These are phyloP conservation scores for Stenolophus ochropezus DNA, from an alignment of 2,888 invertebrate genomes.

Conservation along the genomic window DNA sequence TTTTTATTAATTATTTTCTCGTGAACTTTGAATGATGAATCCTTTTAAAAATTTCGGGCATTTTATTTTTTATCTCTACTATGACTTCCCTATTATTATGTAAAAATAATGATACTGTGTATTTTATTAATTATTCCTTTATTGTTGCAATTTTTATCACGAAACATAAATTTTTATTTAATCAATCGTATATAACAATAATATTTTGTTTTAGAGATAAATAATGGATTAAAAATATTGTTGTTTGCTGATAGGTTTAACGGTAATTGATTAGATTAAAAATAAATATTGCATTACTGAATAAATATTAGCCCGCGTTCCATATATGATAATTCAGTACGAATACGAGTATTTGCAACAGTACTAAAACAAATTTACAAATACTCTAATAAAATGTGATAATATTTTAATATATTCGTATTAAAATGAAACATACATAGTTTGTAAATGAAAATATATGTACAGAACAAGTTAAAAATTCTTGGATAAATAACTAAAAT, in stretches of 20 bases:
- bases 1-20: too few relatives aligned
- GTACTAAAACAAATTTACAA: conserved; percentile 12
- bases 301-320: background rate
- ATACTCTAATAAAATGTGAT: background rate
- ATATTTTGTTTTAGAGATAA: too few relatives aligned
- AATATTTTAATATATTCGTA: conserved; percentile 15
- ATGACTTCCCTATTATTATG: too few relatives aligned
- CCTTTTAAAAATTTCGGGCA: too few relatives aligned
- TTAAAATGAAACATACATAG: background rate
- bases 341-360: background rate
- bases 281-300: background rate
- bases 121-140: too few relatives aligned
- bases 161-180: too few relatives aligned
- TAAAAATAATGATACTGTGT: too few relatives aligned
- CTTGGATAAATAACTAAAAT: conserved; percentile 11
- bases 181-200: too few relatives aligned
- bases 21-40: too few relatives aligned
- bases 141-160: too few relatives aligned
- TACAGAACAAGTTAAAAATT: background rate
- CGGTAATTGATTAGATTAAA: background rate
- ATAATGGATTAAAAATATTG: background rate
- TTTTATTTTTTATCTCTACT: too few relatives aligned
- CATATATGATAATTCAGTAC: too few relatives aligned
- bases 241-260: background rate
- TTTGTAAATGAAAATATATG: background rate